Evolutionary conservation across 2,888 invertebrate species (phyloP), one percentile per base, ranked within the genome.

Genomic region (Hypselothyrea guttata): DNA sequence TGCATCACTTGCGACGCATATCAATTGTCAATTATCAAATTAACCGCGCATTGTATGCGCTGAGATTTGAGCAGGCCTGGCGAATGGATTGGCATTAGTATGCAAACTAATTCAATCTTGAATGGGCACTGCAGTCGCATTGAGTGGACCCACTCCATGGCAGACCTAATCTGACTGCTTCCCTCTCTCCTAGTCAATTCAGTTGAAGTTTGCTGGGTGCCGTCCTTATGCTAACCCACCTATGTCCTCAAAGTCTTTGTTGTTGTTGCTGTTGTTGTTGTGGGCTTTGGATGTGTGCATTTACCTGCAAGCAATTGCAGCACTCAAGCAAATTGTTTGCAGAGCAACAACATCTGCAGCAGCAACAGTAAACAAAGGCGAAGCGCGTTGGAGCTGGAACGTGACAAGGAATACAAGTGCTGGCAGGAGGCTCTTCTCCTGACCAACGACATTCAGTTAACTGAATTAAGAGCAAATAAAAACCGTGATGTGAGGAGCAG

Each of bases 301-400:
- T 67, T 71, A 58, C 64, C 76, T 73, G 60, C 53, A 51, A 68
- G 73, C 30, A 64, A 58, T 41, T 68, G 60, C 67, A 60, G 68
- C 76, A 73, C 61, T 73, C 69, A 68, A 68, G 72, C 54, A 68
- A 75, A 73, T 75, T 75, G 73, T 73, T 71, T 60, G 64, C 55
- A 38, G 52, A 45, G 34, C 34, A 48, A 18, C 38, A 57, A 15
- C 49, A 48, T 9, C 55, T 40, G 45, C 46, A 56, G 35, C 37
- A 9, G 18, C 38, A 46, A 13, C 22, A 28, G 60, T 31, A 69
- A 65, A 69, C 71, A 69, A 65, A 41, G 42, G 42, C 41, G 28
- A 46, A 49, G 58, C 54, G 74, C 57, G 53, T 66, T 57, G 47
- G 53, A 46, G 13, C 60, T 51, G 37, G 44, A 61, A 67, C 67